Evolutionary conservation across 2,113 vertebrate genomes (phyloP).

Genomic region (Antidorcas marsupialis): DNA sequence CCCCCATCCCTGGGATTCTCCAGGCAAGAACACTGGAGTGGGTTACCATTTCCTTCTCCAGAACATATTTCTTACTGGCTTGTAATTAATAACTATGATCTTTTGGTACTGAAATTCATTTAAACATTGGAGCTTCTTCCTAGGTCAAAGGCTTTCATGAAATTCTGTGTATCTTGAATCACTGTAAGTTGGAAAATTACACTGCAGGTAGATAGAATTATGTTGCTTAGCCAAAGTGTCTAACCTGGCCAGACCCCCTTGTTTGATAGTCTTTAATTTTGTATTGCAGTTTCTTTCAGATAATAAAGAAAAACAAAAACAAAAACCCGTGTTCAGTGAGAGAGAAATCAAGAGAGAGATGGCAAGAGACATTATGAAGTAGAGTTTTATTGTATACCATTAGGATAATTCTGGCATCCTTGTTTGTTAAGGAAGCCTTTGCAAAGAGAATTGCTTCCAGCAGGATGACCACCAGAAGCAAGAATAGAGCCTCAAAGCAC

Average conservation of each 20-base stretch:
- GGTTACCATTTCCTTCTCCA: no score
- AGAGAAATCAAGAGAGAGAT: not conserved
- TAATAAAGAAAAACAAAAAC: not conserved
- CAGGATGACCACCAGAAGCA: not conserved
- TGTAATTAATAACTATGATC: not conserved
- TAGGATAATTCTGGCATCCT: slow-evolving; percentile 63
- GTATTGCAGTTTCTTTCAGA: slow-evolving; percentile 40
- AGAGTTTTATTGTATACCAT: slow-evolving; percentile 67
- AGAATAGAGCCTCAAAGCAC: not conserved
- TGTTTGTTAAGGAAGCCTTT: slow-evolving; percentile 64
- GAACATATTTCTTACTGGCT: not conserved
- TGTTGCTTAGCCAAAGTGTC: slow-evolving; percentile 63
- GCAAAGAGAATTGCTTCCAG: not conserved
- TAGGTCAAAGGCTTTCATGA: not conserved
- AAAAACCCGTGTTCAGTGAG: not conserved
- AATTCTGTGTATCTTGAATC: not conserved
- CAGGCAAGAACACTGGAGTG: no score
- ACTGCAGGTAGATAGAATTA: slow-evolving; percentile 60
- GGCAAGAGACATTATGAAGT: not conserved
- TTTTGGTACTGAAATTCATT: not conserved
- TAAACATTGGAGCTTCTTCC: not conserved
- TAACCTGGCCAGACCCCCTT: slow-evolving; percentile 67
- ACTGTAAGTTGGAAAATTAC: slow-evolving; percentile 41
- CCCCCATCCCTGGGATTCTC: no score
- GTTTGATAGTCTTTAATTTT: slow-evolving; percentile 75